Base-by-base conservation (phyloP, 2,888 invertebrate genomes). In the Lasioglossum oenotherae region DNA sequence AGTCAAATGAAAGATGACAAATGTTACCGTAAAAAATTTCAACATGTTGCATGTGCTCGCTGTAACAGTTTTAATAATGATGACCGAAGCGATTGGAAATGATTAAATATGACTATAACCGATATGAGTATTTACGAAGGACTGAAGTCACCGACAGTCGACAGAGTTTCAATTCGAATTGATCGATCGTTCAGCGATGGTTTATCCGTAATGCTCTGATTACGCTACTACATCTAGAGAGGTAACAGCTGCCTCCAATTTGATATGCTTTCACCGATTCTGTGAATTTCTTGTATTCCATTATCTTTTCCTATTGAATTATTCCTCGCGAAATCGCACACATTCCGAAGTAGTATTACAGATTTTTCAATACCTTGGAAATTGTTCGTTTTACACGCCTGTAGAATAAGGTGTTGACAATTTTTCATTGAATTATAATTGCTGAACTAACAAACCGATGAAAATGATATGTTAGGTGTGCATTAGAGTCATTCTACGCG, bases 191-290 rank as follows among this genome's bases (percentile, higher is more conserved):
- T 35, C 16, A n/a, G 49, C 35, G 72, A 77, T 35, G 27, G 16
- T 69, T 69, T 57, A 16, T 53, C 38, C 35, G 81, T 16, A 12
- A 74, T 35, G 84, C 84, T 84, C 84, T 77, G 67, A 77, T 84
- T 77, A n/a, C 27, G 60, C 60, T 27, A 14, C 14, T 60, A 27
- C 1, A 27, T 60, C 60, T 60, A 27, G 60, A 60, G 27, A 60
- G 27, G 27, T 31, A 5, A 60, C 16, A 60, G 27, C 31, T 60
- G 27, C 60, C 57, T 67, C 3, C 35, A 67, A 67, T 67, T 67
- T 19, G 67, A 19, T 35, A 67, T 67, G 67, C 35, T 67, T 67
- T 67, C 67, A 67, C 67, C 35, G 31, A 35, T 67, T 67, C 35
- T 35, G 0, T 35, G 0, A 23, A 31, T 8, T 8, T 35, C 8